Evolutionary conservation across 2,888 invertebrate genomes (phyloP), one percentile per base, ranked within the genome.

Genomic region (Stramonita haemastoma): DNA sequence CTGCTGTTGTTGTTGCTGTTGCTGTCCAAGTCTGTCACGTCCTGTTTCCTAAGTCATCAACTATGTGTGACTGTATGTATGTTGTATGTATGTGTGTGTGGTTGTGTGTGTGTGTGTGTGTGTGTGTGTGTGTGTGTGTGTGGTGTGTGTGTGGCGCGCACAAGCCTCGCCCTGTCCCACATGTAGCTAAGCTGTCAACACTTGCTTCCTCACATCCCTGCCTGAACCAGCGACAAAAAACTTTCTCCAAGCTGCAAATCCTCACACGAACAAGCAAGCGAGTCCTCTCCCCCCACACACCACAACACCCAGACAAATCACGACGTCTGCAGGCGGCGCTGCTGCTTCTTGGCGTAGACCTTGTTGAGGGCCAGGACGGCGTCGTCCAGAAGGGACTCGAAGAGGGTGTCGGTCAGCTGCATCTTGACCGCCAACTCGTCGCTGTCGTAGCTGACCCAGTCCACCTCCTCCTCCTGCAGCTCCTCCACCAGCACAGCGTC

Each of bases 361-460:
- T 92, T 92, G 90, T 94, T 95, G 85, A 95, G 92, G 5, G 94
- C 93, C 66, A 93, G 92, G 32, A 95, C 96, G 32, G 97, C 97
- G 91, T 97, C 97, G 26, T 95, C 94, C 46, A 97, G 93, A 89
- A 97, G 94, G 91, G 96, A 96, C 91, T 97, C 96, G 90, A 97
- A 96, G 93, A 97, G 96, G 90, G 97, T 96, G 91, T 97, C 97
- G 0, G 97, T 94, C 29, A 96, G 93, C 91, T 96, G 95, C 92
- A 95, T 97, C 93, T 97, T 97, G 36, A 98, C 97, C 73, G 97
- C 96, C 34, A 97, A 96, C 95, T 98, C 98, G 94, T 98, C 98
- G 86, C 97, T 96, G 94, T 97, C 97, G 94, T 97, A 98, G 94
- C 97, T 97, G 0, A 97, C 97, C 98, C 98, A 98, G 92, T 97